Base-by-base conservation (phyloP, 64 coral and sea anemone species). In the Trachythela sp. region DNA sequence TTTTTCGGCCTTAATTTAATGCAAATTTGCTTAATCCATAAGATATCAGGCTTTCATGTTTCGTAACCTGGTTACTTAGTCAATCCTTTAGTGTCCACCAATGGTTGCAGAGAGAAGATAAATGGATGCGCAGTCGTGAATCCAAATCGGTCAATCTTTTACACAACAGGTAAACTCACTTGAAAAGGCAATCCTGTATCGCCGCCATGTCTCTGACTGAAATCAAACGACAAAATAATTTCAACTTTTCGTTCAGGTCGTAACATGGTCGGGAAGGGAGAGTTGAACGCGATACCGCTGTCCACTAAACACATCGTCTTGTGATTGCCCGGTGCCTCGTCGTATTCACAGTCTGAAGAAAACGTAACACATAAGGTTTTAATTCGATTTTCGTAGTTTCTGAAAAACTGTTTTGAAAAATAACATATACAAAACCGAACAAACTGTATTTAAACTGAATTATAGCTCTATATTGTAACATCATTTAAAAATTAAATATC, bases 271-370 rank as follows among this genome's bases (percentile, higher is more conserved):
- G 95, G 95, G 32, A 85, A 97, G 9, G 95, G 95, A 14, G 95
- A 97, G 75, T 97, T 97, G 67, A 97, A 92, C 20, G 90, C 85
- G 48, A 97, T 85, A 27, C 95, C 95, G 51, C 92, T 94, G 31
- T 97, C 95, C 48, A 92, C 92, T 31, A 97, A 72, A 22, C 75
- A 80, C 31, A 80, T 80, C 8, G 75, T 80, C 75, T 80, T 80
- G 33, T 35, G 4, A 30, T 80, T 80, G 14, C 75, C 75, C 15
- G 56, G 56, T n/a, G 56, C 56, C 26, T 8, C 13, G 56, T 64
- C 56, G 56, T 24, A 64, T 7, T 64, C 56, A 64, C 6, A 20
- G 13, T 64, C 56, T 64, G 22, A 8, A 27, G 22, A 64, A 64
- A 0, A 64, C 11, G 42, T 45, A 11, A 45, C 11, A 45, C 4